Conservation (phyloP, 2,797 vertebrate species). For the Remorina albescens region DNA sequence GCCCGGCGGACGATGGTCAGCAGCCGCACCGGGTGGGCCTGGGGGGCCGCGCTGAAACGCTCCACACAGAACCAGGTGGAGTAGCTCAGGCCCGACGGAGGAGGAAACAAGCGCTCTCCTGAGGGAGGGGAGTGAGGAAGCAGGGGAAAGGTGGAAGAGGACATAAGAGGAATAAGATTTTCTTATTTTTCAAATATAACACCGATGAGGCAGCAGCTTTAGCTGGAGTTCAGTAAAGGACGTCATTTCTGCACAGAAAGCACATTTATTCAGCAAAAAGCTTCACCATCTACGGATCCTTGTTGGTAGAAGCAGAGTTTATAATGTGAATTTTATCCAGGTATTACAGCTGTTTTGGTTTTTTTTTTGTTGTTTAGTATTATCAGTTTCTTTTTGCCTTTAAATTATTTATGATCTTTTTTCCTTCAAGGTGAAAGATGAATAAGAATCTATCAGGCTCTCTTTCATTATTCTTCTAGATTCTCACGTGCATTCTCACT, state of each 20-base stretch:
- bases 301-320: background rate
- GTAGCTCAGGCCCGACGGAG: slow-evolving; percentile 95
- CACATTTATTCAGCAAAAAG: background rate
- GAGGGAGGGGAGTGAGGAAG: background rate
- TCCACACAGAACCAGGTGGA: slow-evolving; percentile 98
- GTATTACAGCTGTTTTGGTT: background rate
- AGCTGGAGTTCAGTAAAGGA: no score
- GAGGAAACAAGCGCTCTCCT: slow-evolving; percentile 97
- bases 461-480: background rate
- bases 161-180: fast-evolving
- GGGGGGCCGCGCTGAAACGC: slow-evolving; percentile 89
- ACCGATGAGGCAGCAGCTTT: no score
- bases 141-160: background rate
- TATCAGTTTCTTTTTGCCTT: no score
- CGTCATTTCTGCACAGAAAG: background rate
- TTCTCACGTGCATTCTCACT: background rate
- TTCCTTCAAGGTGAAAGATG: no score
- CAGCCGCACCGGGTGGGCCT: slow-evolving; percentile 92
- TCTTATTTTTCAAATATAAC: background rate
- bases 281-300: background rate
- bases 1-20: slow-evolving; percentile 93
- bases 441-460: background rate
- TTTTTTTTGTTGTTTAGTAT: background rate
- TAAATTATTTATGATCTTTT: background rate
- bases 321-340: background rate